Conservation (phyloP, 2,797 vertebrate genomes). For the Lates japonicus region DNA sequence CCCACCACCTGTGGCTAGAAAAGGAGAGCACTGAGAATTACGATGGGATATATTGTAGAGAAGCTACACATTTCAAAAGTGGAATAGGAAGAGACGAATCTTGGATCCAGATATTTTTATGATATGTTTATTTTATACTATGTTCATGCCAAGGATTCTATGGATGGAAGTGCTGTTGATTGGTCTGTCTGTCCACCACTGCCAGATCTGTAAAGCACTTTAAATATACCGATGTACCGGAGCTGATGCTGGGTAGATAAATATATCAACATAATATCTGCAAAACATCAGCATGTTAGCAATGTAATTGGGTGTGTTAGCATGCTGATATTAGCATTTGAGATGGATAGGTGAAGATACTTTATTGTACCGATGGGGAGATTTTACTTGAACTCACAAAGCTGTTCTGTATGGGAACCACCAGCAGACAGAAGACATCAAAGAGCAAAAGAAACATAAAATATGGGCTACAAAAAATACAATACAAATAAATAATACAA, state of each 20-base stretch:
- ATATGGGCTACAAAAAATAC: no score
- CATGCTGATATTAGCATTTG: not conserved
- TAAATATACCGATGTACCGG: not conserved
- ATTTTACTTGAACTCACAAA: no score
- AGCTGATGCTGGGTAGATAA: not conserved
- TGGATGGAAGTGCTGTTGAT: not conserved
- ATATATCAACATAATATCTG: not conserved
- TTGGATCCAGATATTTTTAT: not conserved
- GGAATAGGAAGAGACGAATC: not conserved
- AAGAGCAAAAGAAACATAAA: no score
- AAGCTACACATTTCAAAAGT: not conserved
- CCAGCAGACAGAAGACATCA: no score
- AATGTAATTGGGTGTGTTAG: not conserved
- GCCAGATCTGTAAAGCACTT: no score
- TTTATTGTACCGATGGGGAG: no score
- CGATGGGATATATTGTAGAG: slow-evolving; percentile 31
- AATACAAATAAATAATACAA: no score
- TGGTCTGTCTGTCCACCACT: not conserved
- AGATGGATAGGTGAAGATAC: no score
- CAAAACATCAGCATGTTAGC: not conserved
- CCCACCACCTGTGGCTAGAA: slow-evolving; percentile 92
- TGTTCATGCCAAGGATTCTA: not conserved
- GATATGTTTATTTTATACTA: slow-evolving; percentile 6
- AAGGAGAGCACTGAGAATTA: slow-evolving; percentile 24
- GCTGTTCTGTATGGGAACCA: no score